phyloP scores from a whole-genome alignment of 2,797 vertebrate species.

The Orestias chungarensis region DNA sequence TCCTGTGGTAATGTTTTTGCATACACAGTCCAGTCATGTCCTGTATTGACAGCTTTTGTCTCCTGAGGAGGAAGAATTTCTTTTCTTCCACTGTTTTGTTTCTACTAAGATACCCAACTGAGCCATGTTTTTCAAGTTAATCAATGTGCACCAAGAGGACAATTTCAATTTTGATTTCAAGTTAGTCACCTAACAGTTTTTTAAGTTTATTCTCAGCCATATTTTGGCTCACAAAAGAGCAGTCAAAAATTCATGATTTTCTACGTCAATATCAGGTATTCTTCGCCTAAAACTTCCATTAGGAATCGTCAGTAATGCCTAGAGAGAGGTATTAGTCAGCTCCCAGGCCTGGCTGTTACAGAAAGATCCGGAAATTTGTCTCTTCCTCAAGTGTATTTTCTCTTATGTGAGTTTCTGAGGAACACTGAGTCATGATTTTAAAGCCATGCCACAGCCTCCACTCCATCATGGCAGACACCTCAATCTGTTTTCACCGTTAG shows the following conservation, averaged over 20 bases:
- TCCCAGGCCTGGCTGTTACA: constrained; percentile 40
- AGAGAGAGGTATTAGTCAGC: constrained; percentile 60
- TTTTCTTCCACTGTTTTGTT: too few relatives aligned
- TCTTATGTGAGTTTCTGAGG: constrained; percentile 51
- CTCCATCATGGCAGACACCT: constrained; percentile 80
- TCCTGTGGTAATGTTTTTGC: constrained; percentile 10
- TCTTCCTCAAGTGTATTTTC: constrained; percentile 66
- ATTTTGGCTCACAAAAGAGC: not conserved
- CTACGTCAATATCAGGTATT: constrained; percentile 44
- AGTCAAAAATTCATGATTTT: constrained; percentile 32
- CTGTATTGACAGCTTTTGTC: constrained; percentile 6
- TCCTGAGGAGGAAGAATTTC: constrained; percentile 3
- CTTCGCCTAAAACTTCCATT: constrained; percentile 43
- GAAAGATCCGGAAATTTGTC: constrained; percentile 76
- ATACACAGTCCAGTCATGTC: not conserved
- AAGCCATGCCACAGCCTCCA: constrained; percentile 61
- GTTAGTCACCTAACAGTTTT: not conserved
- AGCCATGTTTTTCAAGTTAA: not conserved
- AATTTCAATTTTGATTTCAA: not conserved
- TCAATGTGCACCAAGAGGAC: not conserved
- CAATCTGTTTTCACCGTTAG: constrained; percentile 73
- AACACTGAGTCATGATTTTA: constrained; percentile 57
- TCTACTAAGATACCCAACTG: not conserved
- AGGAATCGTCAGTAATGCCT: constrained; percentile 49
- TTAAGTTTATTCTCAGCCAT: not conserved